Evolutionary conservation across 2,113 vertebrate genomes (phyloP), one percentile per base, ranked within the genome.

Genomic region (Lycaon pictus): DNA sequence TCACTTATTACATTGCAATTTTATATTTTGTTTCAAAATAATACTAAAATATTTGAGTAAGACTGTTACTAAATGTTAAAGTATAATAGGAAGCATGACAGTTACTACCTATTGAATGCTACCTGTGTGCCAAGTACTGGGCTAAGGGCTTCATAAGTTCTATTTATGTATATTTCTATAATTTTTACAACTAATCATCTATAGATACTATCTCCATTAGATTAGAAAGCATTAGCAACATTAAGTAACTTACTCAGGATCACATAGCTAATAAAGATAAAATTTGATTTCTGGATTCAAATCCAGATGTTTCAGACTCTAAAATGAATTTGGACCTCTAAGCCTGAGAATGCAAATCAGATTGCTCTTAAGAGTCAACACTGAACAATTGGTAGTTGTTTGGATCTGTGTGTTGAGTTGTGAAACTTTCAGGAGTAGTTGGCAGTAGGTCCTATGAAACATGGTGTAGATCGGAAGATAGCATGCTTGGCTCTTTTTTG

Each of bases 1-100:
- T 85, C 35, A 91, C 53, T 94, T 92, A 35, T 32, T 88, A 80
- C 32, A 85, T 84, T 93, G 23, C 69, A 77, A 86, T 96, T 95
- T 96, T 84, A 25, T 48, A 84, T 32, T 88, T 80, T 37, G 79
- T 94, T 94, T 97, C 80, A 95, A 94, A 88, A 74, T 92, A 82
- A 35, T 62, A 35, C 67, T 76, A 83, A 93, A 91, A 69, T 84
- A 81, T 55, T 71, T 94, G 83, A 83, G 55, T 27, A 77, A 77
- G 55, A 89, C 29, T 81, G 48, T 71, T 77, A 82, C 25, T 67
- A 22, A 94, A 83, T 86, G 16, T 35, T 93, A 86, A 74, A 81
- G 32, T 89, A 23, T 81, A 43, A 48, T 67, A 48, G 74, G n/a
- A 76, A 55, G 4, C 43, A 51, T 80, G 35, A 69, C 63, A 76